Base-by-base conservation (phyloP, 2,888 invertebrate genomes). In the Zele albiditarsus region DNA sequence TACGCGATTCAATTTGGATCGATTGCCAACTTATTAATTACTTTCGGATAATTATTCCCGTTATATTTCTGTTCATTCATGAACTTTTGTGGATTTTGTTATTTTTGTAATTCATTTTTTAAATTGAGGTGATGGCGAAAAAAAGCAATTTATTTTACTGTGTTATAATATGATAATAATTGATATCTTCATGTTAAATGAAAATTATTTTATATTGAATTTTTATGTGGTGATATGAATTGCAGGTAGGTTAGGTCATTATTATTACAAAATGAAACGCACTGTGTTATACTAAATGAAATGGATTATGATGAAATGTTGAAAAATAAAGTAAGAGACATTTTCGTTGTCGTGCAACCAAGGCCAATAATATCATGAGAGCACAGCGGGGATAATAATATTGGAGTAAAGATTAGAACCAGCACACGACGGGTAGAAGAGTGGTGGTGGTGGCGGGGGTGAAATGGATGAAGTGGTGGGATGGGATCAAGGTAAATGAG, bases 341-440 rank as follows among this genome's bases (percentile, higher is more conserved):
- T 38, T 66, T 66, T 66, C 38, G 20, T 42, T 12, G 66, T 65
- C 33, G 65, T 27, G 25, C 0, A 23, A 25, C 46, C 14, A 16
- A 46, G 42, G 42, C 42, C 6, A 38, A 58, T 58, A 69, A 38
- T 57, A 58, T 31, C 46, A 66, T 27, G 66, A 66, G 10, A 25
- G 3, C 6, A 25, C 25, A 66, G 1, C 14, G 66, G 42, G 42
- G 42, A 68, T 63, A 69, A 70, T 74, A 70, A 74, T 74, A 74
- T 74, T 74, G 74, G 65, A 74, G 63, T 42, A 68, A 38, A 58
- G 67, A 73, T 73, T 67, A 73, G 67, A 73, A 42, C 53, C 46
- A 67, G 69, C n/a, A 67, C 49, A n/a, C 12, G 16, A n/a, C n/a
- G 38, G 60, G 38, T 60, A 28, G 60, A 42, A 27, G 42, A 28